Base-by-base conservation (phyloP, 2,113 vertebrate genomes). In the Pelmatolapia mariae region DNA sequence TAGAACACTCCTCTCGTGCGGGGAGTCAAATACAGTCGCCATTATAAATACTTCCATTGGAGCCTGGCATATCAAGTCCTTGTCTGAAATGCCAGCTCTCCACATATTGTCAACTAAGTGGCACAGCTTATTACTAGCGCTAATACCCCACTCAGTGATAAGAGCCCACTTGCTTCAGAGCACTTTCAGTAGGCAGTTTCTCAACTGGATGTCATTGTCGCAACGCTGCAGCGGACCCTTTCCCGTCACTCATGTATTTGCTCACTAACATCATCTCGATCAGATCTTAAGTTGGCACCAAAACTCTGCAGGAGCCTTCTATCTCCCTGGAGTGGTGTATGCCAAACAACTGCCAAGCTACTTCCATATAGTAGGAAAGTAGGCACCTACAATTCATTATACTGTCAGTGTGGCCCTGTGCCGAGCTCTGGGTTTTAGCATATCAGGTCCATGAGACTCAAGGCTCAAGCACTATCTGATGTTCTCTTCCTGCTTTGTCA, bases 61-160 rank as follows among this genome's bases (percentile, higher is more conserved):
- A 83, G 86, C 43, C 84, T 84, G 86, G 78, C 89, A 84, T 92
- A 89, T 92, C 87, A 85, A 89, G 89, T 89, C 79, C 92, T 93
- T 68, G 82, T 89, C 86, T 90, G 88, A 89, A 94, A 93, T 89
- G 89, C 91, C 91, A 91, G 90, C 89, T 84, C 88, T 92, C 53
- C 80, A 40, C 90, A 88, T 91, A 85, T 94, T 91, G 90, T 93
- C 91, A 93, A 90, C 93, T 82, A 89, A 94, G 93, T 94, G 91
- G 89, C 78, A 47, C 87, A 82, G 92, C 90, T 93, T 95, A 94
- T 93, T 94, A 89, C 89, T 84, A 89, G 76, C 81, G 79, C 89
- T 94, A 93, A 93, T 95, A 93, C 80, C 82, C 83, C 88, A 92
- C 91, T 94, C 81, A 47, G 78, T 81, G 90, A 94, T 93, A 94